Conservation (phyloP, 2,113 vertebrate species). For the Balaeniceps rex region DNA sequence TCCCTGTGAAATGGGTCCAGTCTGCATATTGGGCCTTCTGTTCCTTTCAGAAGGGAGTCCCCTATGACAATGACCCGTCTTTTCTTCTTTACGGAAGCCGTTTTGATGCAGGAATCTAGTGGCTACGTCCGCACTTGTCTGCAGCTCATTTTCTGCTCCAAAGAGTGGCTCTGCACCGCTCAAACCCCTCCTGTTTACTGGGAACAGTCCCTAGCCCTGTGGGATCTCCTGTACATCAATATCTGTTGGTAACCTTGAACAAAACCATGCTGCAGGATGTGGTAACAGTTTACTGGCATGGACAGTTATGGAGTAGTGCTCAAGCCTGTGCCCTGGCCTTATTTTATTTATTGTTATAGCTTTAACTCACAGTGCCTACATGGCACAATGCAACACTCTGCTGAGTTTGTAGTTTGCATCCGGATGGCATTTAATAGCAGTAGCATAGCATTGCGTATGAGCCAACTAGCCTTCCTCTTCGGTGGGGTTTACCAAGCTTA, state of each 20-base stretch:
- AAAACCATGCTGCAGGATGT: neutral
- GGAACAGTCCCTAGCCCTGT: neutral
- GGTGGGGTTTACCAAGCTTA: neutral
- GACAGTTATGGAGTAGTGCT: neutral
- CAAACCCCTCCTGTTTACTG: neutral
- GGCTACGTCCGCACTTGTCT: neutral
- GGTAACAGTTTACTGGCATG: neutral
- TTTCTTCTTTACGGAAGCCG: no score
- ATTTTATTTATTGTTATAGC: neutral
- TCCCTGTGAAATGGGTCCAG: no score
- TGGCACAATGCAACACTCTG: rapidly evolving
- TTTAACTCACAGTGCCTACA: neutral
- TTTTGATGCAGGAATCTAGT: neutral
- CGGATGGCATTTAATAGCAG: neutral
- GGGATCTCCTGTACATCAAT: neutral
- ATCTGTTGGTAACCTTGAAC: neutral
- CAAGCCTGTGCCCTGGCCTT: neutral
- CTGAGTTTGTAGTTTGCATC: neutral
- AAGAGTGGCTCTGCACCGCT: neutral
- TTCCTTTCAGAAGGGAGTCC: no score
- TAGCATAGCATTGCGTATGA: rapidly evolving
- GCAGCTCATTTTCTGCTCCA: neutral
- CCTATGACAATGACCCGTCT: no score
- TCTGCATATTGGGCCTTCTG: no score
- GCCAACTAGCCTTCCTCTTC: no score